Percentiles rank a stretch among this genome's conserved stretches.
Evolutionary conservation across 2,113 vertebrate genomes (phyloP).

Genomic region (Burhinus oedicnemus): DNA sequence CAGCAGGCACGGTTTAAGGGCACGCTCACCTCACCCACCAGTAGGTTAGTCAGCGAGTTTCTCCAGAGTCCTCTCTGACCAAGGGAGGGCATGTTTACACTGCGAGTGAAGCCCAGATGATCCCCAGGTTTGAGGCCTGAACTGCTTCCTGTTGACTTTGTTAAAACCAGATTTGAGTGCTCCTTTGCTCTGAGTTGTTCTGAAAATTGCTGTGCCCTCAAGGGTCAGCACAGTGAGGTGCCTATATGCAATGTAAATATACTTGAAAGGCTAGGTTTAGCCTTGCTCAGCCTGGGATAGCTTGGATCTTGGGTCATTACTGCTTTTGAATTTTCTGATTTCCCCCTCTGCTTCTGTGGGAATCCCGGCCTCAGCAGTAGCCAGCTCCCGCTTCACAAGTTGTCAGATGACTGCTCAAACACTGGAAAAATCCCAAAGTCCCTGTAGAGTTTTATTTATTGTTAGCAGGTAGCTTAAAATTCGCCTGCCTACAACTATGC

Average conservation of each 20-base stretch:
- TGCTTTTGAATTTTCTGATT: neutral
- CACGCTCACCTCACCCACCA: neutral
- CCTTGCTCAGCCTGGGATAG: neutral
- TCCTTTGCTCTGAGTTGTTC: neutral
- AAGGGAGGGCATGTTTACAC: neutral
- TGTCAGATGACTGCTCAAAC: neutral
- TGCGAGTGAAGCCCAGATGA: neutral
- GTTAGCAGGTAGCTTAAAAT: neutral
- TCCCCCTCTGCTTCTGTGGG: accelerated
- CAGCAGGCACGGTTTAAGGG: neutral
- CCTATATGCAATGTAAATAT: neutral
- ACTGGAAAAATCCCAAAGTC: neutral
- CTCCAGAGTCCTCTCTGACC: neutral
- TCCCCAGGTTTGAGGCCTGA: neutral
- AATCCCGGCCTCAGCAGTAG: neutral
- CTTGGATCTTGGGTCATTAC: neutral
- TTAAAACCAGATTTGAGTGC: neutral
- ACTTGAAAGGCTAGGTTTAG: neutral
- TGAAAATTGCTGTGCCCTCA: neutral
- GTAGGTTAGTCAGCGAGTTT: neutral
- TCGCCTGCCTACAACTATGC: neutral
- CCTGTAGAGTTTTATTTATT: neutral
- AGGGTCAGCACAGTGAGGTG: neutral
- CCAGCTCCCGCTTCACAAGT: neutral
- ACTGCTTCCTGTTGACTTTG: neutral